Conservation (phyloP, 2,797 vertebrate species). For the Pipistrellus pygmaeus region DNA sequence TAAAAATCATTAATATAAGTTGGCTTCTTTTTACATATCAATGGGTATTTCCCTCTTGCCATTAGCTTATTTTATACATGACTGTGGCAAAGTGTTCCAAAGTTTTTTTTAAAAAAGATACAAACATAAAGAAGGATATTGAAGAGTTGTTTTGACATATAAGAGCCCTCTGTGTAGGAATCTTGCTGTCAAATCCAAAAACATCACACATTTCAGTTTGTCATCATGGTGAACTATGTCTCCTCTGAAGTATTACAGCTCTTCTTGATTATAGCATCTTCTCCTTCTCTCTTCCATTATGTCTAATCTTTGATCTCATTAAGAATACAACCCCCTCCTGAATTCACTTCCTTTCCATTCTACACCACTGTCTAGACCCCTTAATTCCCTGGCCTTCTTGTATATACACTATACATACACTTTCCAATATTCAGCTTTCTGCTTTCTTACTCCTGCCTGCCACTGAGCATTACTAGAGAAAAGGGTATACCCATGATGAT, state of each 20-base stretch:
- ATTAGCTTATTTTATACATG: slow-evolving; percentile 17
- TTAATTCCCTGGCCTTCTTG: slow-evolving; percentile 16
- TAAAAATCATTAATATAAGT: slow-evolving; percentile 38
- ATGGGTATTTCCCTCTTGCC: background rate
- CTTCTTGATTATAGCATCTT: background rate
- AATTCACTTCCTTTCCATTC: slow-evolving; percentile 30
- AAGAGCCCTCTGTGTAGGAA: slow-evolving; percentile 37
- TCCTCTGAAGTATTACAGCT: slow-evolving; percentile 1
- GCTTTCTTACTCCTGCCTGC: slow-evolving; percentile 36
- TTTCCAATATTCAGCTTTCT: background rate
- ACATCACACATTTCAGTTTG: slow-evolving; percentile 46
- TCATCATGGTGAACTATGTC: background rate
- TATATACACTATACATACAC: background rate
- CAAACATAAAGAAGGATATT: slow-evolving; percentile 31
- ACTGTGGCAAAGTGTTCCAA: slow-evolving; percentile 19
- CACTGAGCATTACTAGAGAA: slow-evolving; percentile 37
- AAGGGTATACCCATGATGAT: background rate
- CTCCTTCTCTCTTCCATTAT: background rate
- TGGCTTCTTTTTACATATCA: slow-evolving; percentile 20
- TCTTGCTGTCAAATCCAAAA: slow-evolving; percentile 49
- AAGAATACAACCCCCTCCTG: background rate
- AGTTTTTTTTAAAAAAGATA: background rate
- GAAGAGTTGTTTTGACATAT: slow-evolving; percentile 50
- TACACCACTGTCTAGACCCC: slow-evolving; percentile 26
- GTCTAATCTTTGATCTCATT: slow-evolving; percentile 53